Percentiles rank a stretch among this genome's conserved stretches.
These are phyloP conservation scores for Griposia aprilina DNA, from an alignment of 2,888 invertebrate species.

Conservation along the genomic window DNA sequence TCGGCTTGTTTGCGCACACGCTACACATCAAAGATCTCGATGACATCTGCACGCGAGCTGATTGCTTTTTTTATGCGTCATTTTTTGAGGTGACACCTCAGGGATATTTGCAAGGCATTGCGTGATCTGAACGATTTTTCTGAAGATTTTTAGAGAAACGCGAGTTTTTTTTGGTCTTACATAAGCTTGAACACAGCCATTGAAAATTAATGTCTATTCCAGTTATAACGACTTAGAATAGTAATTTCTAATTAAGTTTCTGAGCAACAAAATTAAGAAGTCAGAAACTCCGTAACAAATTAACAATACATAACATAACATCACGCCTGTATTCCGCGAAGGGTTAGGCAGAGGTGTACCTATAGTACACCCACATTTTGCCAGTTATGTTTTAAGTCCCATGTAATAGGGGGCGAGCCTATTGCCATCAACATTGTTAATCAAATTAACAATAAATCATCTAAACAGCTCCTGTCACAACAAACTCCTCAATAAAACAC, in stretches of 20 bases:
- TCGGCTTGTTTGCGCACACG: slow-evolving; percentile 62
- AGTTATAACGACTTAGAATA: neutral
- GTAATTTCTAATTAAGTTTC: neutral
- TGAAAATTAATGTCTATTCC: neutral
- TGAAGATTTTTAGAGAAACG: neutral
- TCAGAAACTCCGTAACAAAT: slow-evolving; percentile 15
- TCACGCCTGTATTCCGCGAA: too few species aligned
- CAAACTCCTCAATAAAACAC: slow-evolving; percentile 51
- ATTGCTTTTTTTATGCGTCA: slow-evolving; percentile 28
- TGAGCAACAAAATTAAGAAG: neutral
- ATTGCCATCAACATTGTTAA: too few species aligned
- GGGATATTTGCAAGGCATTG: slow-evolving; percentile 13
- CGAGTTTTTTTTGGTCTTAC: neutral
- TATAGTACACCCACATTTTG: too few species aligned
- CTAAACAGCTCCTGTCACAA: slow-evolving; percentile 34
- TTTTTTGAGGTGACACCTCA: neutral
- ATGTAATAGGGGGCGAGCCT: too few species aligned
- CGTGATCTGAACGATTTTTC: neutral
- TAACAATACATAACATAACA: too few species aligned
- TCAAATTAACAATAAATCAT: slow-evolving; percentile 50
- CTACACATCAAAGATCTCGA: slow-evolving; percentile 64
- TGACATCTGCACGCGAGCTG: slow-evolving; percentile 48
- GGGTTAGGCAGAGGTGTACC: too few species aligned
- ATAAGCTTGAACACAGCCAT: neutral
- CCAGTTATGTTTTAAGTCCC: too few species aligned